These are phyloP conservation scores for Erpornis zantholeuca DNA, from an alignment of 2,113 vertebrate genomes.

Conservation along the genomic window DNA sequence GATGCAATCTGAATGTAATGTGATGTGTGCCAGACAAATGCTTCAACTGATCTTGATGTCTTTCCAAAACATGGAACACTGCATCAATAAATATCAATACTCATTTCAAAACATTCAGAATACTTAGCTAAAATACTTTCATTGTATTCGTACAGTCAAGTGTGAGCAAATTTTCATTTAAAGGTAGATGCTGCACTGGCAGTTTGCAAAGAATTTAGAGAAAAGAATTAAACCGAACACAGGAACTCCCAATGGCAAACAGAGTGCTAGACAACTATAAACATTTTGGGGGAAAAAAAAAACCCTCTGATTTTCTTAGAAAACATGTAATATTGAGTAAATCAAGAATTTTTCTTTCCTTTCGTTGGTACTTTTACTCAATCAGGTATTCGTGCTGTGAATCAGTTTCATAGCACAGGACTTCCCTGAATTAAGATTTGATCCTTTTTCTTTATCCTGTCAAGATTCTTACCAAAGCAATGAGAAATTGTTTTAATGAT, in stretches of 20 bases:
- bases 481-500: background rate
- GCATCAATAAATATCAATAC: background rate
- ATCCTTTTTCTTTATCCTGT: background rate
- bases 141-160: background rate
- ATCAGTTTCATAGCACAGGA: background rate
- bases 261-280: background rate
- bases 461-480: background rate
- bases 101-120: background rate
- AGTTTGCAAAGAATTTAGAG: background rate
- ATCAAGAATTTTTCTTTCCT: background rate
- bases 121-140: background rate
- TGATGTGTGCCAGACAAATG: background rate
- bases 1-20: background rate
- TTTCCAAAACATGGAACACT: background rate
- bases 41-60: background rate
- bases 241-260: background rate
- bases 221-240: background rate
- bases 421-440: background rate
- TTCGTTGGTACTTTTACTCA: background rate
- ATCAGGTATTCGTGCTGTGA: background rate
- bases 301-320: background rate
- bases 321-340: background rate
- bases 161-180: background rate
- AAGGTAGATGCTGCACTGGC: background rate
- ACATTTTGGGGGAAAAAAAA: background rate